Percentiles rank a stretch among this genome's conserved stretches.
Evolutionary conservation across 2,113 vertebrate genomes (phyloP).

Genomic region (Stegastes partitus): DNA sequence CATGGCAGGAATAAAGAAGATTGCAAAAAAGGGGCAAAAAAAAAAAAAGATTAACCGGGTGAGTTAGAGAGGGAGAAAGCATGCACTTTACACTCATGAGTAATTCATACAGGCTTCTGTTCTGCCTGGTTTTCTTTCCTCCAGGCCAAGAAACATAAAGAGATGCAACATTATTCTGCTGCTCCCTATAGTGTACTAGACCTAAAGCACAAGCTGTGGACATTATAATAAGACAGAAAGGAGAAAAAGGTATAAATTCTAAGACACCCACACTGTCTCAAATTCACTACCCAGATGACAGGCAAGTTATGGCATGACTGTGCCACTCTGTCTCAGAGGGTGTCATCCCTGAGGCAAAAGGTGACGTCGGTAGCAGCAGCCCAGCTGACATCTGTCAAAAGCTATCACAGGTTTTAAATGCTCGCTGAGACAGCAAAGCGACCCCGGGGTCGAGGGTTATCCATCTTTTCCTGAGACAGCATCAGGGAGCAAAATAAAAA

Average conservation of each 20-base stretch:
- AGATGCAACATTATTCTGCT: slow-evolving; percentile 65
- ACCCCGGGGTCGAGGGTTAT: slow-evolving; percentile 32
- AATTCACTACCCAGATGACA: slow-evolving; percentile 34
- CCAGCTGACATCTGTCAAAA: slow-evolving; percentile 71
- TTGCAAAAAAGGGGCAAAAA: slow-evolving; percentile 25
- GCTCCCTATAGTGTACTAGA: slow-evolving; percentile 6
- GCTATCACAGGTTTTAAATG: slow-evolving; percentile 56
- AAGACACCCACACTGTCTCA: slow-evolving; percentile 39
- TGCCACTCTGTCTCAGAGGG: slow-evolving; percentile 23
- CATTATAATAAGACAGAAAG: neutral
- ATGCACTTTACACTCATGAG: slow-evolving; percentile 71
- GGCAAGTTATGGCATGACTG: slow-evolving; percentile 33
- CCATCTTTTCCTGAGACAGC: slow-evolving; percentile 32
- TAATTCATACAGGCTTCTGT: slow-evolving; percentile 72
- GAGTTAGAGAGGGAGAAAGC: slow-evolving; percentile 24
- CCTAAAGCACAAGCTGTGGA: slow-evolving; percentile 26
- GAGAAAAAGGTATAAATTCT: slow-evolving; percentile 35
- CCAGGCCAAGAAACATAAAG: slow-evolving; percentile 68
- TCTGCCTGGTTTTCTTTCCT: slow-evolving; percentile 59
- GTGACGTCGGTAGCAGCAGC: slow-evolving; percentile 53
- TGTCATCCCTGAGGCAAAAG: slow-evolving; percentile 67
- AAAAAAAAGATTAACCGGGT: slow-evolving; percentile 11
- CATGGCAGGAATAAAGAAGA: slow-evolving; percentile 8
- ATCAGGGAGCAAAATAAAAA: slow-evolving; percentile 13
- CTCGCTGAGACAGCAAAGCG: slow-evolving; percentile 43